Percentiles rank a stretch among this genome's conserved stretches.
These are phyloP conservation scores for Drosophila bifasciata DNA, from an alignment of 1,140 invertebrate genomes.

Conservation along the genomic window DNA sequence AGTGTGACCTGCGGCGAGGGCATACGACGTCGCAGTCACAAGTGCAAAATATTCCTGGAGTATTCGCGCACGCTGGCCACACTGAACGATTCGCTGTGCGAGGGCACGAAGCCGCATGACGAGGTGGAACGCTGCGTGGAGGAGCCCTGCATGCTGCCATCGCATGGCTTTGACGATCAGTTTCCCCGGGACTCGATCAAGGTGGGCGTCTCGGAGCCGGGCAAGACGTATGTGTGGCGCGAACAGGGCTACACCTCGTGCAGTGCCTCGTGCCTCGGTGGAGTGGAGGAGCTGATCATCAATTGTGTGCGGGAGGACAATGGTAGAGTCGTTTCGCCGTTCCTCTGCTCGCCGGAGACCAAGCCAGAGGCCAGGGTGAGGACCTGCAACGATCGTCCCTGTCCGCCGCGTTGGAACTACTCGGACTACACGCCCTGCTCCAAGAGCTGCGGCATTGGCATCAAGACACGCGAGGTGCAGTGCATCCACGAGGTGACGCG, in stretches of 20 bases:
- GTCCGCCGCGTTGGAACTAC: slow-evolving; percentile 94
- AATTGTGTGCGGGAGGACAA: slow-evolving; percentile 95
- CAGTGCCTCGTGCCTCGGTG: slow-evolving; percentile 97
- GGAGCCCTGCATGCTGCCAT: slow-evolving; percentile 88
- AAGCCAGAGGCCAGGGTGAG: slow-evolving; percentile 95
- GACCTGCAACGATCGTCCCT: slow-evolving; percentile 96
- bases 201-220: slow-evolving; percentile 85
- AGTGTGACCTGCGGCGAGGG: slow-evolving; percentile 96
- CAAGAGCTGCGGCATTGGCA: slow-evolving; percentile 96
- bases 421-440: slow-evolving; percentile 93
- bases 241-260: slow-evolving; percentile 94
- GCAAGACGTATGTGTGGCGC: slow-evolving; percentile 92
- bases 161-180: slow-evolving; percentile 87
- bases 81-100: slow-evolving; percentile 94
- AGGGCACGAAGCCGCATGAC: slow-evolving; percentile 91
- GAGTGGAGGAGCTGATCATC: slow-evolving; percentile 94
- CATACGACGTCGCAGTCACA: slow-evolving; percentile 90
- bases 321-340: slow-evolving; percentile 92
- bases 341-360: slow-evolving; percentile 91
- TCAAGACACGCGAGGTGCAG: slow-evolving; percentile 93
- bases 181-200: slow-evolving; percentile 86
- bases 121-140: slow-evolving; percentile 91
- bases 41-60: slow-evolving; percentile 97
- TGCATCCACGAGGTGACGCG: slow-evolving; percentile 97
- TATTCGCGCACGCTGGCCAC: slow-evolving; percentile 94